Conservation (phyloP, 1,140 invertebrate species). For the Littorina saxatilis region DNA sequence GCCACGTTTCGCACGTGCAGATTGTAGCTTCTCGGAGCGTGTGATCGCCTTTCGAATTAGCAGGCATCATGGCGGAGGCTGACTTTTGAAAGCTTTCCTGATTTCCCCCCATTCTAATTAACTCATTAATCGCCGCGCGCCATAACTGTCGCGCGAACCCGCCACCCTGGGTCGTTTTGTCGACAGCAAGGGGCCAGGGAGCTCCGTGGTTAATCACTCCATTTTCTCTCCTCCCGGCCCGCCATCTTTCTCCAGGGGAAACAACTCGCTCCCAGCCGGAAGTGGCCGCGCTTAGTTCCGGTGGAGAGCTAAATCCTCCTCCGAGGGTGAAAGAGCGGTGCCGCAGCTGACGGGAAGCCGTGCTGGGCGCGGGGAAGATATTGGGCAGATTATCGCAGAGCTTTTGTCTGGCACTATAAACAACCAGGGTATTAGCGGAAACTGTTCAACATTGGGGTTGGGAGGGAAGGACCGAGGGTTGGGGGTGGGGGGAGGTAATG, state of each 20-base stretch:
- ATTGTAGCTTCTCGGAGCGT: neutral
- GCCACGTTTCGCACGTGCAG: neutral
- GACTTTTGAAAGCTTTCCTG: neutral
- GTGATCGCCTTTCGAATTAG: constrained; percentile 26
- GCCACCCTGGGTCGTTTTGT: neutral
- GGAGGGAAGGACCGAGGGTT: no score
- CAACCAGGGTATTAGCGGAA: neutral
- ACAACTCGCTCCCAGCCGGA: constrained; percentile 26
- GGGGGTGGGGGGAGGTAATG: neutral
- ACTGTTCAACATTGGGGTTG: neutral
- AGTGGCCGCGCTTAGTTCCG: constrained; percentile 24
- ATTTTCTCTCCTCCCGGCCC: neutral
- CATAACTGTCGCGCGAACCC: constrained; percentile 7
- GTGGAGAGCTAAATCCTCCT: constrained; percentile 8
- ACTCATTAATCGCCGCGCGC: constrained; percentile 23
- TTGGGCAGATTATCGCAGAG: constrained; percentile 13
- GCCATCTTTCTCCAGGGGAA: constrained; percentile 19
- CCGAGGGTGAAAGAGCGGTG: neutral
- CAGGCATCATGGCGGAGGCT: neutral
- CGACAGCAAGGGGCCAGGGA: neutral
- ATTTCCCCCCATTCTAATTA: constrained; percentile 20
- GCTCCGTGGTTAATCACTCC: constrained; percentile 17
- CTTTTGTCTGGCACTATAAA: constrained; percentile 5
- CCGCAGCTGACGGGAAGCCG: neutral
- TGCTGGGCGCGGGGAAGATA: neutral